These are phyloP conservation scores for Rhimphoctona megacephalus DNA, from an alignment of 2,888 invertebrate genomes.

Conservation along the genomic window DNA sequence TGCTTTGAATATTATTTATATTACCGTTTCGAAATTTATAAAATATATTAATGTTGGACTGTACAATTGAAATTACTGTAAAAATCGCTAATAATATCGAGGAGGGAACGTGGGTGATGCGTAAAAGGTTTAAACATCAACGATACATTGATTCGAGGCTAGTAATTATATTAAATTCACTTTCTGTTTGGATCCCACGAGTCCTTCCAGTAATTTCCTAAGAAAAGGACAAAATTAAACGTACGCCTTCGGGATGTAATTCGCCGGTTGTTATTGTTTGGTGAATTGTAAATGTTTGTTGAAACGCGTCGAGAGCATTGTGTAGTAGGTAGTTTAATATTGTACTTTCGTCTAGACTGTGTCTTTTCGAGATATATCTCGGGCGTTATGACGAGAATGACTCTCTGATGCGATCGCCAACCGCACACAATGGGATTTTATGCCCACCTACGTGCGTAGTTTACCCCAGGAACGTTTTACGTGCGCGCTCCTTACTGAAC, in stretches of 20 bases:
- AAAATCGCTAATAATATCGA: not conserved
- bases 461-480: conserved; percentile 38
- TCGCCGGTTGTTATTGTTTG: not conserved
- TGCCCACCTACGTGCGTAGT: conserved; percentile 61
- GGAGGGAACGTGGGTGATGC: conserved; percentile 6
- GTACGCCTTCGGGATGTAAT: not conserved
- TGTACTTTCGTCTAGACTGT: conserved; percentile 58
- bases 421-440: conserved; percentile 53
- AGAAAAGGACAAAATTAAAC: conserved; percentile 2
- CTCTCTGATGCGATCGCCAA: conserved; percentile 14
- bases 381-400: conserved; percentile 18
- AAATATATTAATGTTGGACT: not conserved
- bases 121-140: not conserved
- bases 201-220: not conserved
- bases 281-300: conserved; percentile 8
- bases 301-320: conserved; percentile 14
- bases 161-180: conserved; percentile 4
- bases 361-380: conserved; percentile 55
- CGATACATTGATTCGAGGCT: not conserved
- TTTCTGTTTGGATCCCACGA: not conserved
- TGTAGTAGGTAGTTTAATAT: conserved; percentile 34
- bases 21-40: not conserved
- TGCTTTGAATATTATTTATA: not conserved
- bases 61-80: not conserved
- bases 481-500: conserved; percentile 25